These are phyloP conservation scores for Polypterus senegalus DNA, from an alignment of 2,113 vertebrate genomes.

Conservation along the genomic window DNA sequence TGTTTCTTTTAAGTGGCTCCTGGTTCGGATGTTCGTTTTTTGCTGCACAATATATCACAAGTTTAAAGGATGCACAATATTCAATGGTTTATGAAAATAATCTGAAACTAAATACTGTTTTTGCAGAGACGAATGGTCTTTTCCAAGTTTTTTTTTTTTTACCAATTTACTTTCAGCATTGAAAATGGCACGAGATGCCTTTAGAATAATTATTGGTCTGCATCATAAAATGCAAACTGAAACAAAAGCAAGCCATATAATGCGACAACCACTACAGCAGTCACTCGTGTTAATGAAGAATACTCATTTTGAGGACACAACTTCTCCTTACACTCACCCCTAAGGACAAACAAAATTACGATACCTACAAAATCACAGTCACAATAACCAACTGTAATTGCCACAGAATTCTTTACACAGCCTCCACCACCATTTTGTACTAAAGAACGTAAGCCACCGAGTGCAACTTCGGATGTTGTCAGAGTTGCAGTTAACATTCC, in stretches of 20 bases:
- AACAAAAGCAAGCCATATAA: slow-evolving; percentile 47
- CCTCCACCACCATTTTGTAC: slow-evolving; percentile 45
- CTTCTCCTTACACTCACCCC: slow-evolving; percentile 55
- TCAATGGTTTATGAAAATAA: no score
- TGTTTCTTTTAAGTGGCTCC: no score
- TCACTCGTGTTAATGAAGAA: slow-evolving; percentile 36
- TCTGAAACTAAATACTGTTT: no score
- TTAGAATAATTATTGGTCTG: no score
- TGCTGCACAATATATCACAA: no score
- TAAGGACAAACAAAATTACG: slow-evolving; percentile 53
- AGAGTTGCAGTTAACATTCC: no score
- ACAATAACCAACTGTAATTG: slow-evolving; percentile 59
- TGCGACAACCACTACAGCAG: slow-evolving; percentile 49
- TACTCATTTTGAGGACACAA: slow-evolving; percentile 17
- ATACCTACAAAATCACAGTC: slow-evolving; percentile 46
- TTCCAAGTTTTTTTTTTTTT: no score
- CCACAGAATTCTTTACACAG: slow-evolving; percentile 46
- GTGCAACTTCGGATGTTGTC: neutral
- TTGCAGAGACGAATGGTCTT: no score
- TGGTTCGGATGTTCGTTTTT: no score
- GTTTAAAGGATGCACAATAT: no score
- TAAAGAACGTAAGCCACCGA: slow-evolving; percentile 8
- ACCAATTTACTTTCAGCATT: no score
- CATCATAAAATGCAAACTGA: slow-evolving; percentile 29
- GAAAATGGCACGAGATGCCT: no score